Evolutionary conservation across 2,888 invertebrate genomes (phyloP).

Genomic region (Drosophila multiciliata): DNA sequence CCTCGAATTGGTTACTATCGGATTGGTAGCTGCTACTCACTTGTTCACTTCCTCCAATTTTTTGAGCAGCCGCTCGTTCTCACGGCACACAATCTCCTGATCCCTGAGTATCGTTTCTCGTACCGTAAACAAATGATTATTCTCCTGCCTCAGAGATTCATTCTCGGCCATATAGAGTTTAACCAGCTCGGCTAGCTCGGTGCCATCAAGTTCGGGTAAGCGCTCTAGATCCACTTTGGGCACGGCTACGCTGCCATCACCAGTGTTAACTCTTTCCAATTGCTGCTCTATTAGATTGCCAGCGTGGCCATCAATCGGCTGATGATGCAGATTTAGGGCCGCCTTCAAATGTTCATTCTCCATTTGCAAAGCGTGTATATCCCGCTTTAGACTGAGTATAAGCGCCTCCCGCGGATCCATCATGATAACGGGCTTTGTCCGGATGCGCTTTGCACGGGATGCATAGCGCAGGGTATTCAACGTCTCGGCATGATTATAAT

Average conservation of each 20-base stretch:
- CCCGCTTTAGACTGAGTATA: conserved; percentile 94
- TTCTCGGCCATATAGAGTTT: conserved; percentile 94
- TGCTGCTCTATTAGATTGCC: conserved; percentile 56
- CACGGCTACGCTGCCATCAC: conserved; percentile 74
- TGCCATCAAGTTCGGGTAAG: conserved; percentile 90
- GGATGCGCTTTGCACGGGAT: conserved; percentile 95
- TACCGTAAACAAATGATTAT: conserved; percentile 92
- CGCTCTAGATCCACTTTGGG: conserved; percentile 90
- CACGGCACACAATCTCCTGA: conserved; percentile 94
- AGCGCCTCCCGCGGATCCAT: conserved; percentile 98
- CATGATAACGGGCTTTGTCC: conserved; percentile 95
- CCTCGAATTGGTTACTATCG: conserved; percentile 6
- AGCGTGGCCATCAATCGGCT: conserved; percentile 73
- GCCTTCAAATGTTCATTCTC: conserved; percentile 95
- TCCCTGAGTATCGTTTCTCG: conserved; percentile 93
- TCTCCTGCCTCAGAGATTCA: conserved; percentile 92
- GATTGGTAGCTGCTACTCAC: conserved; percentile 86
- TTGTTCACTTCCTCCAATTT: conserved; percentile 95
- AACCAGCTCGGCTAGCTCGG: conserved; percentile 92
- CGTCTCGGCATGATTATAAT: conserved; percentile 93
- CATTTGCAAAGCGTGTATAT: conserved; percentile 92
- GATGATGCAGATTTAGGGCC: conserved; percentile 89
- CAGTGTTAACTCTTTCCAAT: conserved; percentile 61
- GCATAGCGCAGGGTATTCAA: conserved; percentile 97
- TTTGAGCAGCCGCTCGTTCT: conserved; percentile 94